Evolutionary conservation across 2,797 vertebrate species (phyloP).

Genomic region (Tolypeutes matacus): DNA sequence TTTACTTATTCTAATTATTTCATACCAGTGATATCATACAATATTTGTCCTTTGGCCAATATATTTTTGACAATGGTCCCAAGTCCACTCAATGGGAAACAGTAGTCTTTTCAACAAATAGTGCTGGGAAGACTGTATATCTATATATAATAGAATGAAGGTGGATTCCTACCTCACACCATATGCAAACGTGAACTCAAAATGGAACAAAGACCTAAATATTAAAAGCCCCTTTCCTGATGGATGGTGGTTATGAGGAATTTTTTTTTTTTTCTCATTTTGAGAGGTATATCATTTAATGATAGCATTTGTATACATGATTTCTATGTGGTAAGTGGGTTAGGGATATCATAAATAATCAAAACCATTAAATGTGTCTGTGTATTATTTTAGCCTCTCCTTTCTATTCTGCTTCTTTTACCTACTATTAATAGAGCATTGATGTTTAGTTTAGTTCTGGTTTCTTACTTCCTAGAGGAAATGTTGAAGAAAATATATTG

Average conservation of each 20-base stretch:
- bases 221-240: no score
- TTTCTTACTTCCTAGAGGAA: conserved; percentile 12
- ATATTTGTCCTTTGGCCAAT: no score
- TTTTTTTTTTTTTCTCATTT: neutral
- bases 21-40: no score
- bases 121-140: no score
- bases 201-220: no score
- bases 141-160: no score
- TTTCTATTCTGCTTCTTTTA: neutral
- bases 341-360: neutral
- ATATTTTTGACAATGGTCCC: no score
- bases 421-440: neutral
- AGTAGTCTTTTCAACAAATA: no score
- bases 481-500: neutral
- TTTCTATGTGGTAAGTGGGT: neutral
- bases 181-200: no score
- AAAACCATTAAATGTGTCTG: neutral
- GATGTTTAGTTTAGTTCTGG: neutral
- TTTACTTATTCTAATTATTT: no score
- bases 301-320: neutral
- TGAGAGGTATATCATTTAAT: neutral
- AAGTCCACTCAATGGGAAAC: no score
- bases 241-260: neutral
- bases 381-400: neutral
- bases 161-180: no score